Evolutionary conservation across 2,797 vertebrate genomes (phyloP).

Genomic region (Sparus aurata): DNA sequence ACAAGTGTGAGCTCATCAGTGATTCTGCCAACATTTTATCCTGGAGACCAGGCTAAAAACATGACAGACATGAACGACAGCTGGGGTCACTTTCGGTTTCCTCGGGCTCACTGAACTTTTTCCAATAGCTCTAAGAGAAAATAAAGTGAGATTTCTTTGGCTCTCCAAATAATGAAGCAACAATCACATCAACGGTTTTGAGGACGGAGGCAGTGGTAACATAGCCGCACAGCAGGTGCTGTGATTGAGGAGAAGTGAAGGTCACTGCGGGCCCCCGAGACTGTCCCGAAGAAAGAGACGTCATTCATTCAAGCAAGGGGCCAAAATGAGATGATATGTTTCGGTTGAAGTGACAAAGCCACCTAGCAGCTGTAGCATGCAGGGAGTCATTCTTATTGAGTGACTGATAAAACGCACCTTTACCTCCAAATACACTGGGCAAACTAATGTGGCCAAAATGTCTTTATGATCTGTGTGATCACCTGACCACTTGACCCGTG

Average conservation of each 20-base stretch:
- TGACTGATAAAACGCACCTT: background rate
- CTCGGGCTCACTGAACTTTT: too few relatives aligned
- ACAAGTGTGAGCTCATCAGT: too few relatives aligned
- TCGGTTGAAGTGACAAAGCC: background rate
- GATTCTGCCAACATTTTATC: too few relatives aligned
- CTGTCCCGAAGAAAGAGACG: background rate
- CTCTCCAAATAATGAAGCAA: too few relatives aligned
- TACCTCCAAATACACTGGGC: too few relatives aligned
- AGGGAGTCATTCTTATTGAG: background rate
- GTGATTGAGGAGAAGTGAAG: background rate
- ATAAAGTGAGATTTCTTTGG: too few relatives aligned
- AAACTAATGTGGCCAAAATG: background rate
- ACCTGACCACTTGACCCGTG: background rate
- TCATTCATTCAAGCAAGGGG: background rate
- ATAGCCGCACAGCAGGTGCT: background rate
- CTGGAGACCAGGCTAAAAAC: too few relatives aligned
- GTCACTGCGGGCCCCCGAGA: too few relatives aligned
- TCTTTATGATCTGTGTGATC: background rate
- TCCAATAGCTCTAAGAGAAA: too few relatives aligned
- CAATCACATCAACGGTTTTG: too few relatives aligned
- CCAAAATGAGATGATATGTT: background rate
- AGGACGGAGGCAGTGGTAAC: background rate
- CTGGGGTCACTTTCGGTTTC: too few relatives aligned
- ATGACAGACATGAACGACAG: too few relatives aligned
- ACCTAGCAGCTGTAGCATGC: background rate